phyloP scores from a whole-genome alignment of 2,888 invertebrate genomes.

The Rhagonycha fulva region DNA sequence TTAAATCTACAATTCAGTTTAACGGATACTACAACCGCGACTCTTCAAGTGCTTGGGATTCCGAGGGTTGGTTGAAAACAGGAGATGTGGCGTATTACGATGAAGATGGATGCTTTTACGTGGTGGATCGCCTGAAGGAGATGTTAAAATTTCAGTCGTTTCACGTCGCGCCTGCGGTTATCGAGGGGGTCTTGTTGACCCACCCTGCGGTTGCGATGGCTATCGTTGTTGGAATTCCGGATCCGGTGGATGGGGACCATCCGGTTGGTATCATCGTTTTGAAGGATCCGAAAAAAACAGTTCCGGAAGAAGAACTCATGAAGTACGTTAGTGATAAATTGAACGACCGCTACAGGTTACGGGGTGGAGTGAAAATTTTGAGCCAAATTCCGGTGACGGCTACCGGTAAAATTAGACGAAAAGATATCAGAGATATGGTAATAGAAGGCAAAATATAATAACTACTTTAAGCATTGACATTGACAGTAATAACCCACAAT shows the following conservation, averaged over 20 bases:
- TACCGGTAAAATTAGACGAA: slow-evolving; percentile 30
- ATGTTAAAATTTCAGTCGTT: slow-evolving; percentile 58
- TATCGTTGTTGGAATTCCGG: slow-evolving; percentile 47
- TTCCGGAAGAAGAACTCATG: slow-evolving; percentile 12
- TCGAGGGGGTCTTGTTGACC: slow-evolving; percentile 42
- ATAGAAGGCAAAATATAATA: neutral
- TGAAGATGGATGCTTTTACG: slow-evolving; percentile 55
- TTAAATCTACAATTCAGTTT: slow-evolving; percentile 50
- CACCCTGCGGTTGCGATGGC: slow-evolving; percentile 45
- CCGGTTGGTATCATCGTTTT: slow-evolving; percentile 43
- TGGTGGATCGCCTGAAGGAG: slow-evolving; percentile 59
- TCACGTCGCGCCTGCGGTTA: slow-evolving; percentile 54
- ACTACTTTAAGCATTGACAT: neutral
- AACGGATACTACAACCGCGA: slow-evolving; percentile 58
- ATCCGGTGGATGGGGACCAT: slow-evolving; percentile 48
- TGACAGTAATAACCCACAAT: neutral
- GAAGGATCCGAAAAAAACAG: slow-evolving; percentile 28
- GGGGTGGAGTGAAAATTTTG: slow-evolving; percentile 34
- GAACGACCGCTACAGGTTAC: slow-evolving; percentile 32
- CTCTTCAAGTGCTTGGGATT: slow-evolving; percentile 53
- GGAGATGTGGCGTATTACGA: slow-evolving; percentile 61
- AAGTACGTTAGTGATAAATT: slow-evolving; percentile 33
- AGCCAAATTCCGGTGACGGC: slow-evolving; percentile 30
- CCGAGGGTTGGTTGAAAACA: slow-evolving; percentile 58
- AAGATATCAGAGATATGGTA: neutral